These are phyloP conservation scores for Crotalus viridis DNA, from an alignment of 2,113 vertebrate genomes.

Conservation along the genomic window DNA sequence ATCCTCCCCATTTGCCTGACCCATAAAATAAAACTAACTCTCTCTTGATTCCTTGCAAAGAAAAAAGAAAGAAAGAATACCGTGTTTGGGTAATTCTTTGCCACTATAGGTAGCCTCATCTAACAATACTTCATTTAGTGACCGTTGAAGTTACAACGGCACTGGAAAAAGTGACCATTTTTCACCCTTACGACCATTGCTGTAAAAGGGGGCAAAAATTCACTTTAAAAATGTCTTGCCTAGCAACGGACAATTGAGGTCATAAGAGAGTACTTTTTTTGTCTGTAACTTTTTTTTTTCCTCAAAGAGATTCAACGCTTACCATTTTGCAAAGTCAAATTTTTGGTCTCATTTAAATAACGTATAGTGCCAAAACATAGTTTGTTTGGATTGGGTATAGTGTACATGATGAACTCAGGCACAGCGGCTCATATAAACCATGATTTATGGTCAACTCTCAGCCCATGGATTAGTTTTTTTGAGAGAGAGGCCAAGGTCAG, in stretches of 20 bases:
- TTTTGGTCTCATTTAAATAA: background rate
- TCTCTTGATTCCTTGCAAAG: no score
- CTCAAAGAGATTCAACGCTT: background rate
- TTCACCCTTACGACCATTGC: no score
- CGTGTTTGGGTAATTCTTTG: no score
- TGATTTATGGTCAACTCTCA: background rate
- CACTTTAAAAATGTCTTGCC: background rate
- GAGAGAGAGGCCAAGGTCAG: background rate
- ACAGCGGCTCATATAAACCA: background rate
- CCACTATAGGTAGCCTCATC: no score
- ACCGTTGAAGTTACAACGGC: no score
- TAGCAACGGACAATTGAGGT: background rate
- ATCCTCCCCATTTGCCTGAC: no score
- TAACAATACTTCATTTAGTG: no score
- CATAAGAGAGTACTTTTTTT: background rate
- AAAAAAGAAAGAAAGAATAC: no score
- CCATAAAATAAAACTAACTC: no score
- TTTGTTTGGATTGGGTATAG: background rate
- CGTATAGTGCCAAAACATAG: background rate
- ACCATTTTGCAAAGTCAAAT: background rate
- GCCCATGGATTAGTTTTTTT: background rate
- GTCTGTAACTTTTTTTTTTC: background rate
- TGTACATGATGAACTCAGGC: background rate
- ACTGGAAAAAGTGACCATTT: no score
- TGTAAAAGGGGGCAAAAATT: background rate